Conservation (phyloP, 2,113 vertebrate species). For the Anhinga anhinga region DNA sequence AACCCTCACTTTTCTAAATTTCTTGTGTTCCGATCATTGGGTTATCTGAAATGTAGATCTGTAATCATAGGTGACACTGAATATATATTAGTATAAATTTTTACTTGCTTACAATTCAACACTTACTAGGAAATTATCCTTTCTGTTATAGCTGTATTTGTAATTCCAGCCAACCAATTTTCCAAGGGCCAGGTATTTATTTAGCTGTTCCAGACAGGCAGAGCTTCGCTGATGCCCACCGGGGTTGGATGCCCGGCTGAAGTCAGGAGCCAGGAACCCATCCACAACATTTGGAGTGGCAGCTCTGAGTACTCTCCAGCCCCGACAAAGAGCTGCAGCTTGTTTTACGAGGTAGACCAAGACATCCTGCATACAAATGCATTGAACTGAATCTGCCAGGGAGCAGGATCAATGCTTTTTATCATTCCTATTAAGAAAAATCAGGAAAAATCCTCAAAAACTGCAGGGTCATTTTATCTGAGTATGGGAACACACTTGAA, state of each 20-base stretch:
- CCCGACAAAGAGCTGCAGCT: background rate
- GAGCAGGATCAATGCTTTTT: background rate
- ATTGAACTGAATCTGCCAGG: background rate
- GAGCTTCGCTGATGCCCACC: background rate
- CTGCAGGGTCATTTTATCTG: background rate
- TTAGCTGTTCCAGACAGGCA: background rate
- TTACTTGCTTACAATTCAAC: background rate
- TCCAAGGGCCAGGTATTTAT: background rate
- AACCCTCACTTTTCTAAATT: background rate
- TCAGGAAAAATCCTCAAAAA: background rate
- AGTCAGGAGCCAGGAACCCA: background rate
- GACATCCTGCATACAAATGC: background rate
- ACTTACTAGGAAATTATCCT: background rate
- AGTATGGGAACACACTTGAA: background rate
- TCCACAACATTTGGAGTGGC: accelerated
- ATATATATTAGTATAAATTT: background rate
- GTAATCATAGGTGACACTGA: background rate
- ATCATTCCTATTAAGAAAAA: background rate
- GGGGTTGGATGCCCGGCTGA: background rate
- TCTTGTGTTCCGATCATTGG: background rate
- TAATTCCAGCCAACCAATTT: background rate
- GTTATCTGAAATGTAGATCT: background rate
- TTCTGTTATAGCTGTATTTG: background rate
- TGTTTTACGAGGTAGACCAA: background rate
- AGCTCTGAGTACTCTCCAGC: background rate